Evolutionary conservation across 2,888 invertebrate species (phyloP), one percentile per base, ranked within the genome.

Genomic region (Ditylenchus weischeri): DNA sequence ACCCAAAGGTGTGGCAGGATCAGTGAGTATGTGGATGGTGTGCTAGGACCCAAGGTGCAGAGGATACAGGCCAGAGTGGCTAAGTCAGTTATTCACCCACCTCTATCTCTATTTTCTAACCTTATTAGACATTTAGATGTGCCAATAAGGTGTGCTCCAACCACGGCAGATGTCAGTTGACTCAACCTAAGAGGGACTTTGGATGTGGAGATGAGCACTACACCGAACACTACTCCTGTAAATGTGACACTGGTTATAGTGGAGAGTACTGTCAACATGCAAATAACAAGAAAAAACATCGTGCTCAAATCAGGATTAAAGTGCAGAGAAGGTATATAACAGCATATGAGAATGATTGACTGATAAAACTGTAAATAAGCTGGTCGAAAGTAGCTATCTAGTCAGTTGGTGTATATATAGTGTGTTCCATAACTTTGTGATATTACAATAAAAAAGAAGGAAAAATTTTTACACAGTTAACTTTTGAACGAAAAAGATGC

Each of bases 1-100:
- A 51, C 38, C 8, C 60, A 69, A 10, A 63, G 77, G 43, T 77
- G 77, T 64, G 62, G 59, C 15, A 36, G 29, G 1, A 54, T 77
- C 10, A 64, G 60, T n/a, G 38, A 59, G 8, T 75, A 74, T 65
- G 68, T 77, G n/a, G 50, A 60, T 5, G 57, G 68, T 43, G 67
- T 63, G 0, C 38, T 76, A 13, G 73, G 72, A 23, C 76, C 76
- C 13, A 71, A 63, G 50, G 57, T 73, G 0, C 13, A 47, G 47
- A 21, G 29, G 21, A 43, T 35, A 10, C 38, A 59, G 11, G 29
- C 21, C 18, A 59, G 47, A n/a, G 47, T 59, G 60, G 15, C 10
- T 13, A 59, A 35, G 60, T 59, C 2, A 47, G 43, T 43, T 8
- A 43, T 5, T 5, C 29, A 15, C 43, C 3, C 43, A 43, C 6